phyloP scores from a whole-genome alignment of 2,888 invertebrate species.

The Melipona beecheii region DNA sequence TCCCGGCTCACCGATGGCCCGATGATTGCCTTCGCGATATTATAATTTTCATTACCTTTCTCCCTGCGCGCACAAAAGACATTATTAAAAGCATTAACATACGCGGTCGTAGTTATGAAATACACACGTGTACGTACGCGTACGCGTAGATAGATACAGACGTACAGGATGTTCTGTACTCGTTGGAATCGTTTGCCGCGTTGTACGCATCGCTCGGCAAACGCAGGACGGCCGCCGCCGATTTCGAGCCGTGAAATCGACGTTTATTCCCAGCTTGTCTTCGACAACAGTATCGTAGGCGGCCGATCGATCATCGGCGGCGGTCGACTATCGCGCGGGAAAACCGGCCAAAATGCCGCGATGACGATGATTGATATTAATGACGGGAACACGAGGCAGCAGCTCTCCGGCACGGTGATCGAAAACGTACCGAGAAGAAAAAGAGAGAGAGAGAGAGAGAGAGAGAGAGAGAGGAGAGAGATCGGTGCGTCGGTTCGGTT shows the following conservation, averaged over 20 bases:
- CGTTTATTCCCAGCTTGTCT: constrained; percentile 44
- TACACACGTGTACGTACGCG: too few species aligned
- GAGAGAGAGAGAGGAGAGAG: background rate
- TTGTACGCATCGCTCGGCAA: background rate
- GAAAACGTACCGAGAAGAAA: constrained; percentile 15
- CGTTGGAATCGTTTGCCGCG: background rate
- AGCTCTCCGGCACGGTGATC: constrained; percentile 3
- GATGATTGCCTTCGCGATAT: constrained; percentile 42
- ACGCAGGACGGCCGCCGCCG: background rate
- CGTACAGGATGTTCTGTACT: background rate
- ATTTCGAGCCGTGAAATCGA: constrained; percentile 37
- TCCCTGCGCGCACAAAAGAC: constrained; percentile 8
- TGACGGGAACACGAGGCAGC: constrained; percentile 42
- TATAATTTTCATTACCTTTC: constrained; percentile 51
- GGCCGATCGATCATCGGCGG: constrained; percentile 51
- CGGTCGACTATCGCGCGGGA: constrained; percentile 18
- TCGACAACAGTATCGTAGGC: constrained; percentile 37
- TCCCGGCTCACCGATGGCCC: background rate
- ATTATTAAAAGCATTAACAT: constrained; percentile 39
- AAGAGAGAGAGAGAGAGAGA: background rate
- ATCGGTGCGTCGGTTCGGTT: constrained; percentile 3
- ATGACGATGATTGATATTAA: constrained; percentile 72
- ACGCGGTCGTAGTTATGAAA: background rate
- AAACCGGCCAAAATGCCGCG: constrained; percentile 53
- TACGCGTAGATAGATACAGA: too few species aligned